Evolutionary conservation across 1,140 invertebrate species (phyloP).

Genomic region (Anadara kagoshimensis): DNA sequence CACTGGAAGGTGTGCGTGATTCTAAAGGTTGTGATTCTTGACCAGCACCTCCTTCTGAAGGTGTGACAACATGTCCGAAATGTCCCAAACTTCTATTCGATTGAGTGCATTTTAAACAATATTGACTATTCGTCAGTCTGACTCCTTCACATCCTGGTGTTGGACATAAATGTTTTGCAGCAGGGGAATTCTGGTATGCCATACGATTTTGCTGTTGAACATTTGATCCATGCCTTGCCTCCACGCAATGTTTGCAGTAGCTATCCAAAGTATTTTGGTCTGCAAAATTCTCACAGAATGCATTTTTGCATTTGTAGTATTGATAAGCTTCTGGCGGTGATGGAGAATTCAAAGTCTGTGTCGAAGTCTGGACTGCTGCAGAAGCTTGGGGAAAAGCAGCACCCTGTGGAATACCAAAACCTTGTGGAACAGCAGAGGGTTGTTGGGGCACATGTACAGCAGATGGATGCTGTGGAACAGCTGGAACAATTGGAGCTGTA

Average conservation of each 20-base stretch:
- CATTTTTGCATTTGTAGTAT: slow-evolving; percentile 5
- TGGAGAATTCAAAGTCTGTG: slow-evolving; percentile 9
- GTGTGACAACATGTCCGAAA: too few relatives aligned
- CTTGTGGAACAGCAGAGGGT: slow-evolving; percentile 27
- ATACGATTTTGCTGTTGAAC: neutral
- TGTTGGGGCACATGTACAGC: slow-evolving; percentile 19
- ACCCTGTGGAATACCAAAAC: neutral
- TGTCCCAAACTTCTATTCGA: too few relatives aligned
- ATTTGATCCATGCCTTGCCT: slow-evolving; percentile 1
- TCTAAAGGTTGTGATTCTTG: slow-evolving; percentile 6
- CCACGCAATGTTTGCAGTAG: neutral
- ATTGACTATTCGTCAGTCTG: slow-evolving; percentile 12
- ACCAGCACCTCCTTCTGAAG: slow-evolving; percentile 20
- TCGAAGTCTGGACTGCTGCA: neutral
- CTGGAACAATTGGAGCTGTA: too few relatives aligned
- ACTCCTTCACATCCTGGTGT: slow-evolving; percentile 47
- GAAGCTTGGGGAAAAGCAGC: slow-evolving; percentile 8
- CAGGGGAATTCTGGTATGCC: neutral
- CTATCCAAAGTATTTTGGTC: neutral
- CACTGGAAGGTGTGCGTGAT: slow-evolving; percentile 1
- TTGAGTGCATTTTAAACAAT: neutral
- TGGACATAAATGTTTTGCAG: slow-evolving; percentile 42
- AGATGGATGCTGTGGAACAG: neutral
- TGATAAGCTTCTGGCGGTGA: slow-evolving; percentile 2
- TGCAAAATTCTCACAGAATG: slow-evolving; percentile 1